Base-by-base conservation (phyloP, 2,888 invertebrate species). In the Microplitis manilae region DNA sequence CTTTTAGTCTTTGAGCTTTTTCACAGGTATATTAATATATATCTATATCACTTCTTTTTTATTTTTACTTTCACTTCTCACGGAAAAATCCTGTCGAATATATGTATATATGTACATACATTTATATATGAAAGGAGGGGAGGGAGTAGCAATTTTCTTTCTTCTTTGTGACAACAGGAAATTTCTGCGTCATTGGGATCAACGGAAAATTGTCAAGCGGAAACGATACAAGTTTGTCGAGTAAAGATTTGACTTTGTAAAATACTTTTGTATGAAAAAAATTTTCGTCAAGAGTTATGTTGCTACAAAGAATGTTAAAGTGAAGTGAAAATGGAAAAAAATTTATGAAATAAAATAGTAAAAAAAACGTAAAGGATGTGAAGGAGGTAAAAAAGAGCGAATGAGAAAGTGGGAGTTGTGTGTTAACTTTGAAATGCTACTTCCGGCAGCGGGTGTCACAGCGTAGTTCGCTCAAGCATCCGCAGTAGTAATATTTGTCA, bases 371-470 rank as follows among this genome's bases (percentile, higher is more conserved):
- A 30, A 30, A 30, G 30, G 30, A 30, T 30, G 30, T 30, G 30
- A 30, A 30, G 30, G 30, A 30, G 30, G 30, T 30, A 30, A 30
- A 30, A 30, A 30, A 30, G 30, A 2, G 30, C 30, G 30, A 30
- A 30, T 30, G 30, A 72, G 39, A 40, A 50, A 62, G 68, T 61
- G 72, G 20, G 72, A 72, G 67, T 20, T 77, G 39, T 59, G 39
- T 65, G 73, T 77, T 70, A 77, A 50, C 62, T 77, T 77, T 70
- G 70, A 75, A 75, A 75, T 77, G 69, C 70, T 7, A 77, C 74
- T 75, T 77, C 77, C 77, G 77, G 77, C 62, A 70, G 70, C 73
- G 15, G 61, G 40, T 77, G 77, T 77, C 77, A 77, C 73, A 73
- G 68, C 64, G 59, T 73, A 73, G 64, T 73, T 73, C 72, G 73